A percentile compares a stretch with the other conserved stretches of the same genome.
These are phyloP conservation scores for Camarhynchus parvulus DNA, from an alignment of 2,113 vertebrate genomes.

Conservation along the genomic window DNA sequence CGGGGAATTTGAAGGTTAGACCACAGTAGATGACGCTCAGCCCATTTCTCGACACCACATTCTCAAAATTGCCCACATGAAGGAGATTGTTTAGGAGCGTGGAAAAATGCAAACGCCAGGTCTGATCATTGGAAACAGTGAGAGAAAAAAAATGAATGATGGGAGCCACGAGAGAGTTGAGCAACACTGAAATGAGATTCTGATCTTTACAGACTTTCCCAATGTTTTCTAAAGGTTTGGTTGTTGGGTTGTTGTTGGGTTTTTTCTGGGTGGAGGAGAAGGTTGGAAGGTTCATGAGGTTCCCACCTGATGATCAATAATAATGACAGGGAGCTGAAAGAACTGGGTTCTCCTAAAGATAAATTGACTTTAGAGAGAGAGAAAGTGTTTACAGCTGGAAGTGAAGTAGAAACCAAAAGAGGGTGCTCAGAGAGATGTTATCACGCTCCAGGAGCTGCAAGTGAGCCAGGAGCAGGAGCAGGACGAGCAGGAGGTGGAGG, in stretches of 20 bases:
- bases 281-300: background rate
- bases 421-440: background rate
- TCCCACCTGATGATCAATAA: background rate
- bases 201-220: conserved; percentile 29
- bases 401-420: background rate
- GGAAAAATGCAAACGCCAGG: background rate
- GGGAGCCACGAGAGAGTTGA: background rate
- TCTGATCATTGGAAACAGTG: background rate
- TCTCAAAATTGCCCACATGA: background rate
- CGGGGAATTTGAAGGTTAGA: background rate
- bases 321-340: conserved; percentile 6
- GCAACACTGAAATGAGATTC: conserved; percentile 16
- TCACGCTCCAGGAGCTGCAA: background rate
- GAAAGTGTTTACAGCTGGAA: conserved; percentile 16
- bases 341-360: background rate
- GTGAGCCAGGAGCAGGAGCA: background rate
- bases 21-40: rapidly evolving
- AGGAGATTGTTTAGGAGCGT: background rate
- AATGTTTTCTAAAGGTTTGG: background rate
- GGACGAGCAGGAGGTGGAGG: background rate
- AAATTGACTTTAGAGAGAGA: background rate
- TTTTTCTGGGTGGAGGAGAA: background rate
- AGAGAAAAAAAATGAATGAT: background rate
- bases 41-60: background rate
- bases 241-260: background rate